phyloP scores from a whole-genome alignment of 2,797 vertebrate species.

The Delichon dasypus region DNA sequence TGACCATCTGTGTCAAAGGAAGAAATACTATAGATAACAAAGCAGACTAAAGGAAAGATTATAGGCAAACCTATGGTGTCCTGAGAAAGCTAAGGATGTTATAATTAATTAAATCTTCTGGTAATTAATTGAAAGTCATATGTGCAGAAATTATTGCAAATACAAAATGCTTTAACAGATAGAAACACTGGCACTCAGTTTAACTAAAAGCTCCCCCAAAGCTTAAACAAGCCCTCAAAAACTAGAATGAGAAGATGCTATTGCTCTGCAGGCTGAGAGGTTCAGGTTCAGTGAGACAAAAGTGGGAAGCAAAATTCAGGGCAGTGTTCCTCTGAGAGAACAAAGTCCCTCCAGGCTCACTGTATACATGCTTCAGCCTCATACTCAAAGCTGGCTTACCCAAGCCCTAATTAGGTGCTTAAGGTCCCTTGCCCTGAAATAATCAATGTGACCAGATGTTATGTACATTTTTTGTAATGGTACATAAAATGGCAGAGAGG shows the following conservation, averaged over 20 bases:
- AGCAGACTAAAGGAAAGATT: neutral
- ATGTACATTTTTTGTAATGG: neutral
- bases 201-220: neutral
- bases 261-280: neutral
- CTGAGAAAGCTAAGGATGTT: neutral
- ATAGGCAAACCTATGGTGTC: neutral
- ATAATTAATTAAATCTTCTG: neutral
- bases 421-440: neutral
- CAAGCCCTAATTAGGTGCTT: neutral
- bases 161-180: neutral
- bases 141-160: neutral
- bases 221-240: neutral
- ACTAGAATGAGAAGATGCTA: neutral
- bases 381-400: neutral
- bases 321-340: neutral
- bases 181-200: neutral
- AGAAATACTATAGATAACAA: neutral
- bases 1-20: neutral
- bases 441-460: neutral
- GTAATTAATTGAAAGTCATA: neutral
- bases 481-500: neutral
- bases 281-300: neutral
- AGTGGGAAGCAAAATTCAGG: neutral
- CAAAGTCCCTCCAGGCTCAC: neutral
- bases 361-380: rapidly evolving